These are phyloP conservation scores for Oscheius sp. DNA, from an alignment of 2,888 invertebrate species.

Conservation along the genomic window DNA sequence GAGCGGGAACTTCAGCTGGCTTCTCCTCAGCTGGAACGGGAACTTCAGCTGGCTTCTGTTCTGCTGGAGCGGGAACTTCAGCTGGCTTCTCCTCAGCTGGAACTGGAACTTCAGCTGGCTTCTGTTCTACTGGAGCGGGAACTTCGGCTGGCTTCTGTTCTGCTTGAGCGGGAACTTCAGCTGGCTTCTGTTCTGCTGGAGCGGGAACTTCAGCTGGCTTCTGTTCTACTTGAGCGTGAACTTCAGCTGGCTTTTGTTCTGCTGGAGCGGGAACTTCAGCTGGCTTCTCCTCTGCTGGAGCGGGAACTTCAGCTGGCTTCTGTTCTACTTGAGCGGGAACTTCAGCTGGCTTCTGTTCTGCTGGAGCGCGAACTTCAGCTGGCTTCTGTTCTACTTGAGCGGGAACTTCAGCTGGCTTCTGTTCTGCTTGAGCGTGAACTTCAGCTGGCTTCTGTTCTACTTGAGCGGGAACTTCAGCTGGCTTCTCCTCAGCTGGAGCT, in stretches of 20 bases:
- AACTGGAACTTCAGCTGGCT: not conserved
- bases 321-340: not conserved
- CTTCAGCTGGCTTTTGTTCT: not conserved
- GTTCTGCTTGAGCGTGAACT: not conserved
- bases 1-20: conserved; percentile 1
- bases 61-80: conserved; percentile 1
- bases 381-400: not conserved
- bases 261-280: not conserved
- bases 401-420: conserved; percentile 6
- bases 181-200: conserved; percentile 6
- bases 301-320: not conserved
- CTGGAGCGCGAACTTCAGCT: conserved; percentile 4
- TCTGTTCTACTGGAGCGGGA: conserved; percentile 1
- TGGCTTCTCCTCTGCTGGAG: conserved; percentile 12
- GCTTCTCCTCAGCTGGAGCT: conserved; percentile 1
- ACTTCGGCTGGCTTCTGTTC: not conserved
- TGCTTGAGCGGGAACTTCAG: not conserved
- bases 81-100: conserved; percentile 10
- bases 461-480: conserved; percentile 5
- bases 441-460: not conserved
- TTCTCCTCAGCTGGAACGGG: conserved; percentile 5
- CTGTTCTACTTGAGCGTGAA: not conserved
- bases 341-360: conserved; percentile 2
- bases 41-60: conserved; percentile 4
- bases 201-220: conserved; percentile 4